Conservation (phyloP, 2,888 invertebrate genomes). For the Nasonia oneida region DNA sequence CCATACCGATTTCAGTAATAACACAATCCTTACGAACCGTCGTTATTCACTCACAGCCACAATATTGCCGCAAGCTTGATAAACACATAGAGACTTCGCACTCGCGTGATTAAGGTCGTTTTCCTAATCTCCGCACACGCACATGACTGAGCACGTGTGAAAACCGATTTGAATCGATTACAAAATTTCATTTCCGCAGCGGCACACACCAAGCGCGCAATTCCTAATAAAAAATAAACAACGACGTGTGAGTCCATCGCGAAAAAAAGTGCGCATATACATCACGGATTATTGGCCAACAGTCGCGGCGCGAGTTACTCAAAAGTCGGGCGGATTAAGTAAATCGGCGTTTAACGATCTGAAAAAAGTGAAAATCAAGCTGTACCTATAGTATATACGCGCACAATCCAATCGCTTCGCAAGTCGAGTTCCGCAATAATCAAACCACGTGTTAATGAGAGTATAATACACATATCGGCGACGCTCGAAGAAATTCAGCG, state of each 20-base stretch:
- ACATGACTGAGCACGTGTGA: background rate
- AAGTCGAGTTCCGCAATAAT: no score
- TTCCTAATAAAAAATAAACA: slow-evolving; percentile 1
- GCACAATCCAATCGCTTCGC: background rate
- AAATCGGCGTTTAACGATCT: slow-evolving; percentile 19
- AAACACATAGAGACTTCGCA: background rate
- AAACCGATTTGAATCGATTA: slow-evolving; percentile 7
- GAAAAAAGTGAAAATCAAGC: slow-evolving; percentile 65
- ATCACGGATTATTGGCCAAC: background rate
- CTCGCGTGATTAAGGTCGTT: background rate
- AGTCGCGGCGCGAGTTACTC: background rate
- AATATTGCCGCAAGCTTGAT: slow-evolving; percentile 6
- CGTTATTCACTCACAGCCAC: background rate
- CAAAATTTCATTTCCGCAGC: slow-evolving; percentile 32
- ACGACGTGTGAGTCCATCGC: background rate
- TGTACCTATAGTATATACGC: background rate
- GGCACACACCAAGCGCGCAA: background rate
- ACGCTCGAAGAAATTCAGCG: slow-evolving; percentile 33
- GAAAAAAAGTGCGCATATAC: background rate
- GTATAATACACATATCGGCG: background rate
- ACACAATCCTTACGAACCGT: background rate
- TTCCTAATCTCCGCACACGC: background rate
- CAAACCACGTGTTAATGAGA: background rate
- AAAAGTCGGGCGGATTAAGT: slow-evolving; percentile 22
- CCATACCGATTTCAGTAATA: background rate